Evolutionary conservation across 2,113 vertebrate genomes (phyloP), one percentile per base, ranked within the genome.

Genomic region (Fulmarus glacialis): DNA sequence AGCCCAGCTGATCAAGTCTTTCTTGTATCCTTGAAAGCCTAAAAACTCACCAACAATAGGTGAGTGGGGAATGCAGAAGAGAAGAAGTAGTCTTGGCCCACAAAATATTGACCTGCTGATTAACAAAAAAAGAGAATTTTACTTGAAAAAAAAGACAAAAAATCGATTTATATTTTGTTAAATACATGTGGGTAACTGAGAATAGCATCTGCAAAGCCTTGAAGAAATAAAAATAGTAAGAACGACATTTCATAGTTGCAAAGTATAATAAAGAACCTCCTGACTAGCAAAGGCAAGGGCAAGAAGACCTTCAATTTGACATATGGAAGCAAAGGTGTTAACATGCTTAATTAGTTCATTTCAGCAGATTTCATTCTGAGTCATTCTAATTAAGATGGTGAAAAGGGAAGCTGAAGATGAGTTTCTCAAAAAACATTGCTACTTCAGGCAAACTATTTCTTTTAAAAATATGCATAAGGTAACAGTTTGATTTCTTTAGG

Each of bases 281-380:
- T 84, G 58, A 60, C 30, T 73, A 84, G 23, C 50, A 93, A 77
- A 93, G 32, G 15, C 74, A 97, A 96, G 67, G 82, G 34, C 70
- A 93, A 87, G 87, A 97, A 16, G 36, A 96, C 89, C 90, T 93
- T 84, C 64, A 73, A 34, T 75, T 88, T 47, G 59, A 42, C 83
- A 89, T 59, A 77, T 29, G 73, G 81, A 95, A 82, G 81, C n/a
- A 84, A 96, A 97, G 88, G 94, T 98, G 92, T 82, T 97, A 86
- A 94, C 67, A 59, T 60, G 48, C 48, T 84, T 95, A 93, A 97
- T 96, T 95, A 97, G 82, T 86, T 94, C 53, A 85, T 96, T 96
- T 93, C 73, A 93, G 53, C 82, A 97, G 71, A 93, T 96, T 92
- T 96, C 14, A 36, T 91, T 85, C 78, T 95, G 84, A 95, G 60